Percentiles rank a stretch among this genome's conserved stretches.
These are phyloP conservation scores for Balaeniceps rex DNA, from an alignment of 2,113 vertebrate species.

Conservation along the genomic window DNA sequence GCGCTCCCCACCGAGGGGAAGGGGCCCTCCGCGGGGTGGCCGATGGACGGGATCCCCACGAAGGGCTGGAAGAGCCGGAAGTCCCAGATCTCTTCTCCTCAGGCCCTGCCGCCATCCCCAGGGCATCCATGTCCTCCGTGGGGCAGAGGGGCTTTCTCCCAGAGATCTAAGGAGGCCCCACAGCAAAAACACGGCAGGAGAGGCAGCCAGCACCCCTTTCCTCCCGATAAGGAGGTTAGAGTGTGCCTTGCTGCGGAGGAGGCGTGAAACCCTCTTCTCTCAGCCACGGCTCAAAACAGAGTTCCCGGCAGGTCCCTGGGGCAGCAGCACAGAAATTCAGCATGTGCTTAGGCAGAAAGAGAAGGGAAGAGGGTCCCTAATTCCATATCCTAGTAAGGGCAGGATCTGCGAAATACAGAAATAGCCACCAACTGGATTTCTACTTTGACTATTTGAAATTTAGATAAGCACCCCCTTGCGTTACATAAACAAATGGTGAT, in stretches of 20 bases:
- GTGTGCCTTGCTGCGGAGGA: too few relatives aligned
- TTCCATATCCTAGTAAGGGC: background rate
- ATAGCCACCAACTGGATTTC: background rate
- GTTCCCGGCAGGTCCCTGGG: background rate
- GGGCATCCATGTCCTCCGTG: fast-evolving
- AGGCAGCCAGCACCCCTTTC: background rate
- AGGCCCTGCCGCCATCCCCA: fast-evolving
- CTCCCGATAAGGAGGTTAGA: background rate
- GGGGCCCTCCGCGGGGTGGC: background rate
- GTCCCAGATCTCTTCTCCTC: background rate
- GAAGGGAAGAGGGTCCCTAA: background rate
- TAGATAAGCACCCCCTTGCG: background rate
- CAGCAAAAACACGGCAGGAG: background rate
- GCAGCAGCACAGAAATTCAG: too few relatives aligned
- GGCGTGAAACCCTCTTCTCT: background rate
- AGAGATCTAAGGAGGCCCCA: background rate
- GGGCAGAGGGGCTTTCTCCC: too few relatives aligned
- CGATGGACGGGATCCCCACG: background rate
- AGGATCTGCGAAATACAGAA: background rate
- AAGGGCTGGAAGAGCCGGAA: background rate
- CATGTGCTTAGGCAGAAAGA: background rate
- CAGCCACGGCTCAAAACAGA: fast-evolving
- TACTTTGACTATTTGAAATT: background rate
- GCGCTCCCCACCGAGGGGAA: background rate
- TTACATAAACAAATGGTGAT: background rate